These are phyloP conservation scores for Calliopsis andreniformis DNA, from an alignment of 1,140 invertebrate genomes.

Conservation along the genomic window DNA sequence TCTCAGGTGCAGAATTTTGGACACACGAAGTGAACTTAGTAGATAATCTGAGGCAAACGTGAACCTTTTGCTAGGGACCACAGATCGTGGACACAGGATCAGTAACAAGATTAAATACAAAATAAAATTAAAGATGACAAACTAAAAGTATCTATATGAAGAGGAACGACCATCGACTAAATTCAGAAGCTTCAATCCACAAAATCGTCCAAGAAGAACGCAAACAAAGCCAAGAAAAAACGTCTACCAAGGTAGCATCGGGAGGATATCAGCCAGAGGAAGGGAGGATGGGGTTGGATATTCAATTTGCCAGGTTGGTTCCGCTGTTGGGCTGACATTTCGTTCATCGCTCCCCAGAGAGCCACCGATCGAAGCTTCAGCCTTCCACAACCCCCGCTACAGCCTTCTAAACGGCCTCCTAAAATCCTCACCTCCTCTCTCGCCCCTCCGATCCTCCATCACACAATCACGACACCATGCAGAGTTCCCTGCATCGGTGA, in stretches of 20 bases:
- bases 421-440: conserved; percentile 2
- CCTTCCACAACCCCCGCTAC: conserved; percentile 43
- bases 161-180: no score
- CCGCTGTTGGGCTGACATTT: conserved; percentile 74
- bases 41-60: no score
- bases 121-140: no score
- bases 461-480: conserved; percentile 19
- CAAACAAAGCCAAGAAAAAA: neutral
- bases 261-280: conserved; percentile 15
- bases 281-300: conserved; percentile 54
- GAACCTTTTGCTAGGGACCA: no score
- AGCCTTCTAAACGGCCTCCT: conserved; percentile 54
- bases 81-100: no score
- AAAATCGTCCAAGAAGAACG: no score
- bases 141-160: no score
- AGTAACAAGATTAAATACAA: no score
- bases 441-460: neutral
- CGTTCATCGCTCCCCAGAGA: conserved; percentile 69
- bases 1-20: no score
- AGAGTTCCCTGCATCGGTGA: neutral
- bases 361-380: conserved; percentile 56
- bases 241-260: neutral
- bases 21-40: no score
- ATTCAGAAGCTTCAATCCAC: neutral
- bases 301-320: conserved; percentile 73